Base-by-base conservation (phyloP, 2,797 vertebrate genomes). In the Hirundo rustica region DNA sequence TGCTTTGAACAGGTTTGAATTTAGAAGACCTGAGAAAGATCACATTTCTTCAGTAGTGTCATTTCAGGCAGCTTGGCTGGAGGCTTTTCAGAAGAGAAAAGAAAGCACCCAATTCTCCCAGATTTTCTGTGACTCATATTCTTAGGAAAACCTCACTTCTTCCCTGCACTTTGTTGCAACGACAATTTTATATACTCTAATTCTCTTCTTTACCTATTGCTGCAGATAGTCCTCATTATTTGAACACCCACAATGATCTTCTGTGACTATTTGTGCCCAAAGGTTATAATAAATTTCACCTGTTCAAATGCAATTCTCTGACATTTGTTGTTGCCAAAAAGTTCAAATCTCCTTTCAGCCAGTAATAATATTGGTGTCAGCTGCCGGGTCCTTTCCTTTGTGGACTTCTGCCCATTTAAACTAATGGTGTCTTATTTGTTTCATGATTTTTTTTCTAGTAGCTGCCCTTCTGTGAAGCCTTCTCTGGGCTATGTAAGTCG, bases 241-340 rank as follows among this genome's bases (percentile, higher is more conserved):
- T 89, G 84, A 96, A 89, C 55, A 85, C 42, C 22, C 72, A 90
- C 64, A 64, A 47, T 68, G 77, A 76, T 86, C 55, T 83, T 77
- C 61, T 92, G 75, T 55, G 38, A 65, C 95, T 93, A 89, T 54
- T 92, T 76, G 61, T 93, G 64, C 70, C 55, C 10, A 34, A 88
- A 95, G 36, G 23, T 79, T 93, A 91, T 96, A 92, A 87, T 62
- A 91, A 95, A 95, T 93, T 84, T 96, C 93, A 95, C 89, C 91
- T 94, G 87, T 92, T 90, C 45, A 36, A 64, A 91, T 95, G 75
- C 76, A 85, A 86, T 66, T 91, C 66, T 29, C 74, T 85, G 73
- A 88, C 45, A 66, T 91, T 80, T 81, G 67, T 67, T 81, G 76
- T 73, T 88, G 85, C 79, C 94, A 93, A 84, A 50, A 89, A 36